Base-by-base conservation (phyloP, 2,113 vertebrate species). In the Accipiter virgatus region DNA sequence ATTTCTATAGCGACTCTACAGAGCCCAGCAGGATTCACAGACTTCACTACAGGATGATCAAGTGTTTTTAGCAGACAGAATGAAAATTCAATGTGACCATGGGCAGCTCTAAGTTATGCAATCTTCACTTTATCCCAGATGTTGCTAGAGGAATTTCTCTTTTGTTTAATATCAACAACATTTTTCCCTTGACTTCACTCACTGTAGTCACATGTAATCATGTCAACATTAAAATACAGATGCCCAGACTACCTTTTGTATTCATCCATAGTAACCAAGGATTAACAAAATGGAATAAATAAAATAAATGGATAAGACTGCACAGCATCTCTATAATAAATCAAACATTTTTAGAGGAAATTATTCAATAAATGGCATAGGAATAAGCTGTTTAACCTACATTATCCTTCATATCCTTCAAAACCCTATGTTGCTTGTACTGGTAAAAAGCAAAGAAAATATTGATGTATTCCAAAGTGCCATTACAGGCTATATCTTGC, bases 181-280 rank as follows among this genome's bases (percentile, higher is more conserved):
- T 48, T 91, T 96, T 85, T 43, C 56, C 81, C 61, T 82, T 91
- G n/a, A 78, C 31, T 82, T 94, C 75, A 75, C 17, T 92, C 65
- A 62, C 40, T 53, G n/a, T 53, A 66, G 71, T 97, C 95, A 93
- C 48, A 70, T 77, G 23, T 20, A 95, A 86, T 97, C 65, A 86
- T 38, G 31, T 86, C 84, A 96, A 58, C 27, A 78, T 65, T 86
- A 73, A 90, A 80, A 61, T 71, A 53, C 20, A 58, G n/a, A 63
- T 88, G 45, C 19, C 38, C 34, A 73, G 16, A 63, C 12, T 74
- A 73, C 16, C 6, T 86, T 45, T 53, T 8, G 3, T 61, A 21
- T 85, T 80, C 66, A 45, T 42, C 8, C 23, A 34, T 16, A 66
- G 25, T 16, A 85, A 25, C 12, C 17, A 58, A 62, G 23, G 17